Base-by-base conservation (phyloP, 30 jellyfish, hydroid and myxozoan genomes). In the Aurelia sp. region DNA sequence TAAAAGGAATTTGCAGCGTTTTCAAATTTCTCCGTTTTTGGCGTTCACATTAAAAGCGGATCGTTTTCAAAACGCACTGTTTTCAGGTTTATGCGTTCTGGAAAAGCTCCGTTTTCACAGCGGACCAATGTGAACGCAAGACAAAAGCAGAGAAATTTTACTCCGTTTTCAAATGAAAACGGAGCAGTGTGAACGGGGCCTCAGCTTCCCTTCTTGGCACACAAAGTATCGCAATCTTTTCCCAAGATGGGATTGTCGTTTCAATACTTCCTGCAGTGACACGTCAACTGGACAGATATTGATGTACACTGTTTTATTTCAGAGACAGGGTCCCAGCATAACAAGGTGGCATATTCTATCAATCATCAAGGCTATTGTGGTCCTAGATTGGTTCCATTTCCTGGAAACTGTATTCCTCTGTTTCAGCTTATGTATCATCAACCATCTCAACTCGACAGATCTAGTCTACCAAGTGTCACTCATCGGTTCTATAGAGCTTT, bases 371-470 rank as follows among this genome's bases (percentile, higher is more conserved):
- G 97, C 93, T 33, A 87, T 93, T 66, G 92, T 88, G 41, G 96
- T 93, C 11, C 74, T 93, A 69, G 98, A 93, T 82, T 93, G 98
- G 98, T 86, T 93, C 71, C 98, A 93, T 61, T 93, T 93, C 81
- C 78, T 87, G 66, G 98, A 93, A 71, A 93, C 95, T 13, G 94
- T 87, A 0, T 93, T 93, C 48, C 86, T 88, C 37, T 93, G 96
- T 64, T 55, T 87, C 89, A 89, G 97, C 71, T 63, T 93, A 68
- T 89, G 93, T 88, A 71, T 93, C 41, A 74, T 93, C 63, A 93
- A 93, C 86, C 96, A 90, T 60, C 48, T 93, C 88, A 81, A 95
- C 63, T 93, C 98, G n/a, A 70, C 75, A 27, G 98, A 93, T 82
- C 79, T 93, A 13, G 92, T 93, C 20, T 93, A 93, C 84, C 98